Conservation (phyloP, 2,113 vertebrate genomes). For the Terrapene triunguis region DNA sequence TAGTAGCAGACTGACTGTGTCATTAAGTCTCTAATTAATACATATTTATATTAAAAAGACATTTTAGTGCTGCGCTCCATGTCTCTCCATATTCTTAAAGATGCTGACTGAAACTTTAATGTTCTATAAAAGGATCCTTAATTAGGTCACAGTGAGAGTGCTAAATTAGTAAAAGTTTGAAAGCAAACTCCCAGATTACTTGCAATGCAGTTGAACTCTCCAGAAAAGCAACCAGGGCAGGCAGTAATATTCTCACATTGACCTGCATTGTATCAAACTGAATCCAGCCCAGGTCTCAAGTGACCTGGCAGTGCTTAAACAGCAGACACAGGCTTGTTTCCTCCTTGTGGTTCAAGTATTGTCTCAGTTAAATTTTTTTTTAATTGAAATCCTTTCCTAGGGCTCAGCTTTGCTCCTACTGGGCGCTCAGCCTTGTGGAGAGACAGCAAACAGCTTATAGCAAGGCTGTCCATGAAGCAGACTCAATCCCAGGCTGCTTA, state of each 20-base stretch:
- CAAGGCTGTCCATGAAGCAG: neutral
- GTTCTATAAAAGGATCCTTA: constrained; percentile 24
- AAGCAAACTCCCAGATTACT: neutral
- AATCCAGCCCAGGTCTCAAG: neutral
- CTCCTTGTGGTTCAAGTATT: neutral
- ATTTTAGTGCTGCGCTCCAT: neutral
- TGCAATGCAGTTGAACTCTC: neutral
- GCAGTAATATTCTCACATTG: neutral
- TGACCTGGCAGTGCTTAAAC: neutral
- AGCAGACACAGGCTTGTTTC: neutral
- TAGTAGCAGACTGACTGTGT: constrained; percentile 31
- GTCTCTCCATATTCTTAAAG: constrained; percentile 27
- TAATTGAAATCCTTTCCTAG: neutral
- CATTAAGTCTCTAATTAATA: constrained; percentile 41
- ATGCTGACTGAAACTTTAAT: constrained; percentile 13
- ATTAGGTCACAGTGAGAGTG: neutral
- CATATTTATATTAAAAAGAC: neutral
- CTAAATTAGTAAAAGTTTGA: constrained; percentile 2
- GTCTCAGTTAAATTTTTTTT: neutral
- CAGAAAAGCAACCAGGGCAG: neutral
- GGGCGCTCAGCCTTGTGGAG: neutral
- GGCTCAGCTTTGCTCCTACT: neutral
- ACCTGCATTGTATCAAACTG: neutral
- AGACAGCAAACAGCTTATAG: neutral
- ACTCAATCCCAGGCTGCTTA: fast-evolving